Percentiles rank a stretch among this genome's conserved stretches.
Conservation (phyloP, 2,888 invertebrate genomes). For the Helicoverpa assulta region DNA sequence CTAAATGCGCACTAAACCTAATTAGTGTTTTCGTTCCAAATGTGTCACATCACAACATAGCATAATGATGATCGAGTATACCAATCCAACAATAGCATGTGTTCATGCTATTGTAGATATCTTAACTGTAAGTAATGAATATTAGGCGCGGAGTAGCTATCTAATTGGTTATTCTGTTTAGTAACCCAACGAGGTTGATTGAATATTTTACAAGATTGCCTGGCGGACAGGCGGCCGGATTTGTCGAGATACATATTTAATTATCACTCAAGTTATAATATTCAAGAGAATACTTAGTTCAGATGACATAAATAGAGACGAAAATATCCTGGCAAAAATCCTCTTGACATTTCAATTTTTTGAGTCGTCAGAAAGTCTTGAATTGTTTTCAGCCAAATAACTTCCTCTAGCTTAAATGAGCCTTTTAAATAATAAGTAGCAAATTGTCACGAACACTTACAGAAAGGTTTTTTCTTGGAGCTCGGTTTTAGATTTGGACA, state of each 20-base stretch:
- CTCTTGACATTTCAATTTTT: too few species aligned
- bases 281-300: slow-evolving; percentile 27
- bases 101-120: slow-evolving; percentile 9
- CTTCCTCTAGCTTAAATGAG: too few species aligned
- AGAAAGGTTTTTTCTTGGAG: too few species aligned
- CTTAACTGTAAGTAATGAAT: slow-evolving; percentile 56
- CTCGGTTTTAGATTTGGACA: too few species aligned
- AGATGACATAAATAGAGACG: not conserved
- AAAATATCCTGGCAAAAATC: not conserved
- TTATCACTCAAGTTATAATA: slow-evolving; percentile 70
- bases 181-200: slow-evolving; percentile 74
- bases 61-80: slow-evolving; percentile 10
- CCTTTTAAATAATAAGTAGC: too few species aligned
- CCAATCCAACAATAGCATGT: slow-evolving; percentile 9
- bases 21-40: slow-evolving; percentile 40
- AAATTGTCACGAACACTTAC: too few species aligned
- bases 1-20: slow-evolving; percentile 41
- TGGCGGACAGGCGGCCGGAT: slow-evolving; percentile 71
- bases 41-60: slow-evolving; percentile 7
- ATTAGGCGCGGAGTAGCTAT: slow-evolving; percentile 62
- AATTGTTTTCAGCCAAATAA: too few species aligned
- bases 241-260: slow-evolving; percentile 78
- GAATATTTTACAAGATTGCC: slow-evolving; percentile 81
- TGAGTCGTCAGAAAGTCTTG: too few species aligned
- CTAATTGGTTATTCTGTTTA: slow-evolving; percentile 83